Base-by-base conservation (phyloP, 2,113 vertebrate species). In the Gulo gulo region DNA sequence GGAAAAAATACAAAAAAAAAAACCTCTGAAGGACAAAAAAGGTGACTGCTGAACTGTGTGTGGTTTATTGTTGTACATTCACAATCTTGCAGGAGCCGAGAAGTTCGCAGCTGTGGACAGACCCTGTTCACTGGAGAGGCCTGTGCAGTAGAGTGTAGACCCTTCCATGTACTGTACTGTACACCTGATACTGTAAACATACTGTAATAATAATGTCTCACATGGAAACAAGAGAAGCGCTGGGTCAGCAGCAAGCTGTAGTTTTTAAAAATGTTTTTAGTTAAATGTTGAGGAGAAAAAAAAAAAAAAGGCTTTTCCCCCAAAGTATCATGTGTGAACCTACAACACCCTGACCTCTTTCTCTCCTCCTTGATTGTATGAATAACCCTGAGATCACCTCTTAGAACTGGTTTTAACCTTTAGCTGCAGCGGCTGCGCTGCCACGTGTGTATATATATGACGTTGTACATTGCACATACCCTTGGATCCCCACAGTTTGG, bases 361-460 rank as follows among this genome's bases (percentile, higher is more conserved):
- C 99, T 99, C 99, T 99, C 99, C 99, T 99, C 99, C 99, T 99
- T 99, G 99, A 99, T 99, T 99, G 99, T 99, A 99, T 99, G 99
- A 99, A 99, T 99, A 99, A 99, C 99, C 99, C 99, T 99, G 99
- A 99, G 99, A 99, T 99, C 99, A 99, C 99, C 99, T 99, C 99
- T 99, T 99, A 99, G 99, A 99, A 99, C 99, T 99, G 99, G 99
- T 99, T 99, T 99, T 99, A 99, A 99, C 99, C 99, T 99, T 99
- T 99, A 99, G 99, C 99, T 98, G 99, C 99, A 99, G 99, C 99
- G 98, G 98, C 97, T 97, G 63, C 1, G 99, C 99, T 99, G 99
- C 99, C 99, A 99, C 99, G 99, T 99, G 99, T 99, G 99, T 99
- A 99, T 99, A 99, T 99, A 99, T 99, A 99, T 99, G 99, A 99